phyloP scores from a whole-genome alignment of 2,113 vertebrate genomes.

The Petrocephalus microphthalmus region DNA sequence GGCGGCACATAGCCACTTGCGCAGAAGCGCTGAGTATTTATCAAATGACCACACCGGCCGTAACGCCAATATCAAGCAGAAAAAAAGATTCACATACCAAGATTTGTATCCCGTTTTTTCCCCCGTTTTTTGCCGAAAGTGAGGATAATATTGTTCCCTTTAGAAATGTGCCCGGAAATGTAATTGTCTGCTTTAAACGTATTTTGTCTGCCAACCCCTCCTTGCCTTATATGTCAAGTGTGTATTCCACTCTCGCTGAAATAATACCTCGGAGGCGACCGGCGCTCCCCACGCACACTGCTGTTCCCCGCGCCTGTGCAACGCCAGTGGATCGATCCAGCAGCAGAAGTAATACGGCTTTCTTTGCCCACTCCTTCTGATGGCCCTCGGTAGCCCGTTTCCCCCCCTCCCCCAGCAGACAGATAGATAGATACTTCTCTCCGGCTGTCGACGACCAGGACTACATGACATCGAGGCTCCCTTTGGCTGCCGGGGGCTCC shows the following conservation, averaged over 20 bases:
- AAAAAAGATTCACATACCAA: constrained; percentile 48
- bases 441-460: constrained; percentile 52
- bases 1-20: constrained; percentile 15
- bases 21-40: constrained; percentile 14
- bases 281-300: constrained; percentile 38
- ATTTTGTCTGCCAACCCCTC: constrained; percentile 16
- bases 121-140: not conserved
- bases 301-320: constrained; percentile 33
- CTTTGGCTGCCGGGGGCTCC: constrained; percentile 40
- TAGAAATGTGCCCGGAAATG: not conserved
- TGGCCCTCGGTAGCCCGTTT: constrained; percentile 42
- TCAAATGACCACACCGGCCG: constrained; percentile 25
- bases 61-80: constrained; percentile 15
- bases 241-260: constrained; percentile 22
- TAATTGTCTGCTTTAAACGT: constrained; percentile 3
- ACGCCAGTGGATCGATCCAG: constrained; percentile 43
- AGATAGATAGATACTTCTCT: constrained; percentile 42
- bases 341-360: constrained; percentile 48
- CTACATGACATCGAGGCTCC: constrained; percentile 50
- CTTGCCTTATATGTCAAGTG: constrained; percentile 17
- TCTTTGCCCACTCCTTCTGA: constrained; percentile 41
- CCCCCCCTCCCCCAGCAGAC: constrained; percentile 37
- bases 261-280: constrained; percentile 38
- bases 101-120: constrained; percentile 39
- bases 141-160: not conserved